Base-by-base conservation (phyloP, 1,140 invertebrate species). In the Anagrus nilaparvatae region DNA sequence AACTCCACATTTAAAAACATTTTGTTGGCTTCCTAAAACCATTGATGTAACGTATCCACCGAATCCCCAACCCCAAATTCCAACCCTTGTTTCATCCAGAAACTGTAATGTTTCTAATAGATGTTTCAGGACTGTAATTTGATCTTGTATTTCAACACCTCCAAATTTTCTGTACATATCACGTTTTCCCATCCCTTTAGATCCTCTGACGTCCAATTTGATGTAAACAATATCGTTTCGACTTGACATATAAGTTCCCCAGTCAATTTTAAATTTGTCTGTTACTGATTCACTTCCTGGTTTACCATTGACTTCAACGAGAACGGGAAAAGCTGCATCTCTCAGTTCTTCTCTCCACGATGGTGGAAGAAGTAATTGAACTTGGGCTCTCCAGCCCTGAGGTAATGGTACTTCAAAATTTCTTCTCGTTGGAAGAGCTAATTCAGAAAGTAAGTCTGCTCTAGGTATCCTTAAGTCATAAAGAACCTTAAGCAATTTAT, bases 1-100 rank as follows among this genome's bases (percentile, higher is more conserved):
- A 35, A 94, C 83, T 31, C 89, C 92, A 63, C 92, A 96, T 55
- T 89, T 87, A 63, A 92, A 88, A 16, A 87, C 76, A 51, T 81
- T 76, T 53, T 88, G 82, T 55, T 89, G 84, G 7, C 80, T 82
- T 9, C 87, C 86, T 27, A 96, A 72, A 21, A 88, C 79, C 79
- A 89, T 88, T 25, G 87, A 76, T 1, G 89, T 88, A 12, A 93
- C 83, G 65, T 91, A 97, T 1, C 90, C 92, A 8, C 91, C 91
- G 63, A 93, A 95, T n/a, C 89, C 90, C 88, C 88, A 90, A n/a
- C 92, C 92, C 88, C 87, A 94, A 31, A 96, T 79, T 1, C 86
- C 88, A 23, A 94, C 84, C 45, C 87, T 77, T 2, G 80, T 82
- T 50, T 82, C 78, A 59, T 96, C 89, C 49, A 96, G 72, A 65